Evolutionary conservation across 2,888 invertebrate species (phyloP), one percentile per base, ranked within the genome.

Genomic region (Leucoma salicis): DNA sequence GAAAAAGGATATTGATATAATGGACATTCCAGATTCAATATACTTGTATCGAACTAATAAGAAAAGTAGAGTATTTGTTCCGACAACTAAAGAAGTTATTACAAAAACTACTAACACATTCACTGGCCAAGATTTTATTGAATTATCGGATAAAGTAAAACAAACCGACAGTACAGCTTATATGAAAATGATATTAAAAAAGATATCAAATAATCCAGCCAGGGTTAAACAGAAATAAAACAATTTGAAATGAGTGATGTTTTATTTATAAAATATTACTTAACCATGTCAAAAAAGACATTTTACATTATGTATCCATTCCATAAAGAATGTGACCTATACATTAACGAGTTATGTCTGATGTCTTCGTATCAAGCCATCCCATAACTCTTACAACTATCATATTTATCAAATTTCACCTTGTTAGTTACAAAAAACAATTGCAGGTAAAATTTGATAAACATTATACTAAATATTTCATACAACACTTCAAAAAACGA

Each of bases 261-360:
- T 72, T 75, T 73, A 75, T 74, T 73, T 74, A 71, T 66, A 74
- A 71, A 67, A 70, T 71, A 72, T 65, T 74, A 77, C 63, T 69
- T 65, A 53, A 79, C 66, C 64, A 82, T 86, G 85, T 87, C 85
- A 78, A 82, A 83, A 86, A 79, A 78, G 82, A 86, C 84, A 83
- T 70, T 57, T 41, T 70, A 68, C 69, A 68, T 75, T 55, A 70
- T 74, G 72, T 56, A 64, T 11, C 12, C 78, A 85, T 82, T 82
- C 81, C 82, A 59, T 55, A 69, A 61, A 76, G 79, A 86, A 85
- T 81, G 74, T 73, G 52, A 54, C 52, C 50, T 32, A 57, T 49
- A 43, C 61, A 71, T 69, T 63, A 70, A 66, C 2, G 15, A 13
- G 31, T 6, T 29, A 29, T 13, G 29, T 29, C 8, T 5, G 63